These are phyloP conservation scores for Puma concolor DNA, from an alignment of 2,113 vertebrate genomes.

Conservation along the genomic window DNA sequence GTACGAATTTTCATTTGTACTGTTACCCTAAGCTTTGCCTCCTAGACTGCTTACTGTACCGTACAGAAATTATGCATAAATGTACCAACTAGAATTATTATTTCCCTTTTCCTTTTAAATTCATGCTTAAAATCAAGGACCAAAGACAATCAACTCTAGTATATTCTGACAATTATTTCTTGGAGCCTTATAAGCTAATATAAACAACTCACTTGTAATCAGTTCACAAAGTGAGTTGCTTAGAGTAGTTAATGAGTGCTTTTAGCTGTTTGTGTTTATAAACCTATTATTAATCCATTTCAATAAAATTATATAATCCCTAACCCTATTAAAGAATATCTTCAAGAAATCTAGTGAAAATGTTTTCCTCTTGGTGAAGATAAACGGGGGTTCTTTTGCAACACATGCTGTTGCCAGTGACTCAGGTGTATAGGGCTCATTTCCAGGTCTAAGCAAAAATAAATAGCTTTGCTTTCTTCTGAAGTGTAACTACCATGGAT, in stretches of 20 bases:
- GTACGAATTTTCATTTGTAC: neutral
- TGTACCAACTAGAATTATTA: neutral
- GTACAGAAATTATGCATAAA: neutral
- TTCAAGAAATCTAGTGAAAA: neutral
- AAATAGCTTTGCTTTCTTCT: neutral
- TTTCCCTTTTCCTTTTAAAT: neutral
- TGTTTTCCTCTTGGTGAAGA: neutral
- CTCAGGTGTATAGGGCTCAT: neutral
- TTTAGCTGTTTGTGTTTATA: neutral
- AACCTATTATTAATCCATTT: neutral
- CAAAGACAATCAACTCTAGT: neutral
- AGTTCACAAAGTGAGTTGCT: neutral
- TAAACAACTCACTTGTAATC: neutral
- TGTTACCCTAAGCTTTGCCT: neutral
- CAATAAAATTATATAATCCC: neutral
- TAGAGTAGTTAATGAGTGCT: neutral
- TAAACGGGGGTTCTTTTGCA: neutral
- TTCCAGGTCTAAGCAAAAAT: neutral
- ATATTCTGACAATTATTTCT: neutral
- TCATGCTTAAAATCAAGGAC: neutral
- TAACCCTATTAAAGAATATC: neutral
- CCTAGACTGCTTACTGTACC: neutral
- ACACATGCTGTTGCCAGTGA: neutral
- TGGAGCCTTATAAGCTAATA: neutral
- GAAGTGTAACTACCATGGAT: neutral